Evolutionary conservation across 2,888 invertebrate species (phyloP).

Genomic region (Parnassius mnemosyne): DNA sequence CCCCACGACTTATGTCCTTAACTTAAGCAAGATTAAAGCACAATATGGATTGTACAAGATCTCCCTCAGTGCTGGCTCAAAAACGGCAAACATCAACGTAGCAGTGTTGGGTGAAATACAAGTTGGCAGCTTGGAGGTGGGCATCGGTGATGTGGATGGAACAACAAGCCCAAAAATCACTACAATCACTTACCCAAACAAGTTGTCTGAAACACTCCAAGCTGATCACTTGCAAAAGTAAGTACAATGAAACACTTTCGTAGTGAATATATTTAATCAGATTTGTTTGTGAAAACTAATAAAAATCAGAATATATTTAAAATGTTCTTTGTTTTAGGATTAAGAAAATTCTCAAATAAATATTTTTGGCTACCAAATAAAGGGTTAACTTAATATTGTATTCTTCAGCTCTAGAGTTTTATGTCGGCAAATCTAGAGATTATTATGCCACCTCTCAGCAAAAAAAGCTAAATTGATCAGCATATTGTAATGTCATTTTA

Average conservation of each 20-base stretch:
- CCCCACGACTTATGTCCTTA: conserved; percentile 86
- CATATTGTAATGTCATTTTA: too few relatives aligned
- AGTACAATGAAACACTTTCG: conserved; percentile 35
- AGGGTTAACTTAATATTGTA: neutral
- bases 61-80: conserved; percentile 85
- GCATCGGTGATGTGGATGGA: conserved; percentile 94
- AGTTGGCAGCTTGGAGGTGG: conserved; percentile 90
- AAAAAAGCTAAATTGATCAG: too few relatives aligned
- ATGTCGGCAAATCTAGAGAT: too few relatives aligned
- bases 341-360: too few relatives aligned
- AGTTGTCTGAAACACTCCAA: conserved; percentile 84
- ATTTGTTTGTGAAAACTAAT: too few relatives aligned
- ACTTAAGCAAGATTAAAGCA: conserved; percentile 88
- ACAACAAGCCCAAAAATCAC: conserved; percentile 89
- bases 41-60: conserved; percentile 93
- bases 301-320: too few relatives aligned
- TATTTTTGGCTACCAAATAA: too few relatives aligned
- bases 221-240: conserved; percentile 94
- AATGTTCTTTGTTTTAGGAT: too few relatives aligned
- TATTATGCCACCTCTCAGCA: too few relatives aligned
- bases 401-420: too few relatives aligned
- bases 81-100: conserved; percentile 80
- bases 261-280: too few relatives aligned
- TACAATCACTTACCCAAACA: conserved; percentile 87
- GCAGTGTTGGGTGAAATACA: conserved; percentile 89